A percentile compares a stretch with the other conserved stretches of the same genome.
These are phyloP conservation scores for Cheilosia impressa DNA, from an alignment of 2,888 invertebrate species.

Conservation along the genomic window DNA sequence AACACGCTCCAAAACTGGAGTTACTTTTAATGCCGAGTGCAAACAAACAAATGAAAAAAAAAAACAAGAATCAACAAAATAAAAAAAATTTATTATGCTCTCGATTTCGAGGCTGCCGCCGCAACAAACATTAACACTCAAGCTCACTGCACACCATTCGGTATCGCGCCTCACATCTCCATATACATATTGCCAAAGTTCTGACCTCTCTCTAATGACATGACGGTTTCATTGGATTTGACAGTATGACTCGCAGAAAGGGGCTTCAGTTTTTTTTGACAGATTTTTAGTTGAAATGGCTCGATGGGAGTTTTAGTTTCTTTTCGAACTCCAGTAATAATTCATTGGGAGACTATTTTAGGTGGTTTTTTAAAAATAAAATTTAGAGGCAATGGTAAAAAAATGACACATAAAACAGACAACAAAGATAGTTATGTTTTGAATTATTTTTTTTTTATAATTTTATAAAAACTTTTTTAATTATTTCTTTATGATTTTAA, in stretches of 20 bases:
- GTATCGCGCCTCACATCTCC: neutral
- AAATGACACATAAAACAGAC: too few relatives aligned
- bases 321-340: too few relatives aligned
- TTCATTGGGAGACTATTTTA: too few relatives aligned
- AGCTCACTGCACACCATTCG: constrained; percentile 1
- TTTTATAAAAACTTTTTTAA: too few relatives aligned
- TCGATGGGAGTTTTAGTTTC: too few relatives aligned
- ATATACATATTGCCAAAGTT: constrained; percentile 44
- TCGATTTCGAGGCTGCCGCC: constrained; percentile 38
- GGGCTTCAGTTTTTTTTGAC: neutral
- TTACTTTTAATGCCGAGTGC: constrained; percentile 2
- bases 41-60: constrained; percentile 20
- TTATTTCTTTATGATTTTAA: too few relatives aligned
- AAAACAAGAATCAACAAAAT: constrained; percentile 28
- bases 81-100: constrained; percentile 16
- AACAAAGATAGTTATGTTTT: too few relatives aligned
- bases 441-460: too few relatives aligned
- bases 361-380: too few relatives aligned
- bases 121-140: constrained; percentile 53
- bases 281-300: too few relatives aligned
- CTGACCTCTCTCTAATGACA: constrained; percentile 40
- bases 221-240: constrained; percentile 19
- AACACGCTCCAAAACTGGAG: neutral
- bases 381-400: too few relatives aligned
- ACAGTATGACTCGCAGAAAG: constrained; percentile 31